A percentile compares a stretch with the other conserved stretches of the same genome.
These are phyloP conservation scores for Drosophila persimilis DNA, from an alignment of 1,140 invertebrate genomes.

Conservation along the genomic window DNA sequence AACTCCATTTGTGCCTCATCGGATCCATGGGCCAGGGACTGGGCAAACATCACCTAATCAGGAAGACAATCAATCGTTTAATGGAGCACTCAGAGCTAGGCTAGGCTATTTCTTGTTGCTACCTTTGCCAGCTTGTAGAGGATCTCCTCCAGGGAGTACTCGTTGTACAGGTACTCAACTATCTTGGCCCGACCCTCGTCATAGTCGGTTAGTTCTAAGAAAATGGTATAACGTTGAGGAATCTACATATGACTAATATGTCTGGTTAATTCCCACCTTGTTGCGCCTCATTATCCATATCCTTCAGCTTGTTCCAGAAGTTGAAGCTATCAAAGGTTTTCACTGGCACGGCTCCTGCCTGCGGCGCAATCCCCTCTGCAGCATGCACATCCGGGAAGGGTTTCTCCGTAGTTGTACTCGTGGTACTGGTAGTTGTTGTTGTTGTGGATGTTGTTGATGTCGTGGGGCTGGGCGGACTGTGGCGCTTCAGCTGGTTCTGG, in stretches of 20 bases:
- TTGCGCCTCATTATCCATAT: conserved; percentile 58
- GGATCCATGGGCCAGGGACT: conserved; percentile 86
- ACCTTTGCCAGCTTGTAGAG: conserved; percentile 90
- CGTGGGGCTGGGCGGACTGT: conserved; percentile 42
- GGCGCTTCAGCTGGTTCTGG: conserved; percentile 72
- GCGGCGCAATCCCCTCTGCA: conserved; percentile 13
- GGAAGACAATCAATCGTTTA: not conserved
- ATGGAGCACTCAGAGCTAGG: no score
- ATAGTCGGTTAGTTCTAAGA: conserved; percentile 75
- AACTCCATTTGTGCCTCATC: conserved; percentile 87
- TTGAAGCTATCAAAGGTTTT: conserved; percentile 66
- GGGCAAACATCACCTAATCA: conserved; percentile 87
- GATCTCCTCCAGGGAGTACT: conserved; percentile 89
- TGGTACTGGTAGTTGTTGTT: conserved; percentile 57
- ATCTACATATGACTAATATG: not conserved
- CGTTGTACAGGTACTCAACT: conserved; percentile 88
- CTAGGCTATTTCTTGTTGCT: not conserved
- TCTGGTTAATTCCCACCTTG: conserved; percentile 33
- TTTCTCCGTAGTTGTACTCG: conserved; percentile 70
- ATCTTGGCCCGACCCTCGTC: conserved; percentile 85
- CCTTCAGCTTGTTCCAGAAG: conserved; percentile 75
- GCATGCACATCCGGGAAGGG: conserved; percentile 60
- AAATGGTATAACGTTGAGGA: not conserved
- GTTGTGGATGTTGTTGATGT: conserved; percentile 46
- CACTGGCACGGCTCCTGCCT: conserved; percentile 17